phyloP scores from a whole-genome alignment of 2,888 invertebrate species.

The Cinara cedri region DNA sequence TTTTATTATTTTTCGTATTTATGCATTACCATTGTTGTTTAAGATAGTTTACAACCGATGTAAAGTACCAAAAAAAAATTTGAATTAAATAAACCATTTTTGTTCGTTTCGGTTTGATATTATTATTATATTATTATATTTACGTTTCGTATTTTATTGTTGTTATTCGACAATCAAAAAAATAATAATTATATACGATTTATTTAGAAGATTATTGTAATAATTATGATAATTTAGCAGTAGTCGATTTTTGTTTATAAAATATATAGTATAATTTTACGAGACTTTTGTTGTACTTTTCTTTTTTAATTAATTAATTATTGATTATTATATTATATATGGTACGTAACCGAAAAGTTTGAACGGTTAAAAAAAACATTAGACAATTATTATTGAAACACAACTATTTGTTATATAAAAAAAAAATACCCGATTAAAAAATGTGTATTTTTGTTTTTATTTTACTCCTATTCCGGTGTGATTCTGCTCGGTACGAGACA shows the following conservation, averaged over 20 bases:
- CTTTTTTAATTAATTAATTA: constrained; percentile 3
- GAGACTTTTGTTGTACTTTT: constrained; percentile 21
- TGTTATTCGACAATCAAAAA: constrained; percentile 51
- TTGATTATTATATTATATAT: neutral
- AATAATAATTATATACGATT: neutral
- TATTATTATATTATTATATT: constrained; percentile 7
- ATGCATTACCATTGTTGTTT: no score
- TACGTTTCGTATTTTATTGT: constrained; percentile 31
- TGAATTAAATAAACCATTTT: neutral
- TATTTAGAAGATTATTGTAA: neutral
- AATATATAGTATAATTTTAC: neutral
- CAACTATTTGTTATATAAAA: no score
- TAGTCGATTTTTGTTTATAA: constrained; percentile 18
- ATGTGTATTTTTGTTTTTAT: no score
- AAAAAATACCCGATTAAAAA: no score
- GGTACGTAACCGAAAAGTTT: no score
- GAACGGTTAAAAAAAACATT: no score
- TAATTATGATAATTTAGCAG: neutral
- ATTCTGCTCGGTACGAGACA: no score
- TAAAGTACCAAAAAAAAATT: no score
- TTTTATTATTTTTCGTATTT: neutral
- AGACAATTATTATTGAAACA: no score
- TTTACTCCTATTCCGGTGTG: no score
- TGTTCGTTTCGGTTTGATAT: neutral
- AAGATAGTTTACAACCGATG: no score